These are phyloP conservation scores for Pseudomyrmex cubaensis DNA, from an alignment of 1,140 invertebrate species.

Conservation along the genomic window DNA sequence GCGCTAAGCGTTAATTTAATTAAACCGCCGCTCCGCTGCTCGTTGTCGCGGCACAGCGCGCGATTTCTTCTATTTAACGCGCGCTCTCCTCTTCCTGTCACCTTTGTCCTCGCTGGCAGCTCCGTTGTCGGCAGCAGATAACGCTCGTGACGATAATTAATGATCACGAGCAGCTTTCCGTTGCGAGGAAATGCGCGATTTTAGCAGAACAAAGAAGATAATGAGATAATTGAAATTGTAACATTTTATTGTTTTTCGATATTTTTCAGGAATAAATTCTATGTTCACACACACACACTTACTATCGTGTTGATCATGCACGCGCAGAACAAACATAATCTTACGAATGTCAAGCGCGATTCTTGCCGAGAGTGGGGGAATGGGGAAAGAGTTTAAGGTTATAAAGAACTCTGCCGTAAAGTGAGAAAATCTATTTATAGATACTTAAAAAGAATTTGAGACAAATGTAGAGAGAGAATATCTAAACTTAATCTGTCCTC, in stretches of 20 bases:
- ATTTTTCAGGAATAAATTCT: background rate
- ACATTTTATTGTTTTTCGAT: background rate
- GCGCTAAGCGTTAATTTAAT: slow-evolving; percentile 85
- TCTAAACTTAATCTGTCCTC: too few relatives aligned
- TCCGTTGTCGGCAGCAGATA: slow-evolving; percentile 60
- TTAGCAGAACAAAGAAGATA: background rate
- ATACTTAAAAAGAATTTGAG: too few relatives aligned
- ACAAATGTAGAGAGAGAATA: too few relatives aligned
- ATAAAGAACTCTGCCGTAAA: too few relatives aligned
- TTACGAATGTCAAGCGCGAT: too few relatives aligned
- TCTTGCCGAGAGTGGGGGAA: too few relatives aligned
- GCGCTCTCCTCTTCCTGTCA: slow-evolving; percentile 36
- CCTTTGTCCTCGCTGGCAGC: slow-evolving; percentile 45
- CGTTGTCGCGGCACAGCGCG: slow-evolving; percentile 30
- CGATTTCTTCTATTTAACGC: slow-evolving; percentile 67
- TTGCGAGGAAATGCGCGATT: background rate
- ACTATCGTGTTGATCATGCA: too few relatives aligned
- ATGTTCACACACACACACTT: too few relatives aligned
- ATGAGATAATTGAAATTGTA: background rate
- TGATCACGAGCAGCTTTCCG: background rate
- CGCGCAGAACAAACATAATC: too few relatives aligned
- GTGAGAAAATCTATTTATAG: too few relatives aligned
- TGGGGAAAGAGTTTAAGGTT: too few relatives aligned
- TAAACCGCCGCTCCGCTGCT: slow-evolving; percentile 79
- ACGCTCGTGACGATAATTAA: slow-evolving; percentile 61